Evolutionary conservation across 2,888 invertebrate genomes (phyloP).

Genomic region (Chesias legatella): DNA sequence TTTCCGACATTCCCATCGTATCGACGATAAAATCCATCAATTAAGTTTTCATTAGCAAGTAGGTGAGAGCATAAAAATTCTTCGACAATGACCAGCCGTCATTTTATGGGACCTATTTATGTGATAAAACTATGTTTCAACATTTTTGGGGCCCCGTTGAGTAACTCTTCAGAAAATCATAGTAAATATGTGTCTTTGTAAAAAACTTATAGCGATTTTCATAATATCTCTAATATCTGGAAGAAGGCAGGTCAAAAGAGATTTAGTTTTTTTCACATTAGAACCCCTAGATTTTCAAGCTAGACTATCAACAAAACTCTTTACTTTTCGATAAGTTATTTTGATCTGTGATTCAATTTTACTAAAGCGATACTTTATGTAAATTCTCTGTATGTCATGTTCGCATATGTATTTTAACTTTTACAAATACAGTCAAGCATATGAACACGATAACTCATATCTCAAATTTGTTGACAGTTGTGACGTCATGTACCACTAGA

Average conservation of each 20-base stretch:
- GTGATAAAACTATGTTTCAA: slow-evolving; percentile 39
- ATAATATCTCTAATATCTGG: too few species aligned
- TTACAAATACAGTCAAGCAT: not conserved
- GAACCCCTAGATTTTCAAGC: too few species aligned
- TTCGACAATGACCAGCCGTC: slow-evolving; percentile 44
- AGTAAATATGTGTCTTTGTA: slow-evolving; percentile 38
- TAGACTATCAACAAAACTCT: too few species aligned
- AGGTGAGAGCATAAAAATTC: slow-evolving; percentile 41
- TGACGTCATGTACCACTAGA: too few species aligned
- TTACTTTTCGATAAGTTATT: too few species aligned
- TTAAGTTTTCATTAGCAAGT: slow-evolving; percentile 29
- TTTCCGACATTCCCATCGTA: slow-evolving; percentile 19
- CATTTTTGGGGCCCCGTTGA: slow-evolving; percentile 64
- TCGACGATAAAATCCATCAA: slow-evolving; percentile 14
- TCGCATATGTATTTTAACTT: too few species aligned
- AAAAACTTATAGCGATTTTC: slow-evolving; percentile 40
- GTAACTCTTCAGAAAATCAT: slow-evolving; percentile 62
- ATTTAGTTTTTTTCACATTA: too few species aligned
- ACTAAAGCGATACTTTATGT: too few species aligned
- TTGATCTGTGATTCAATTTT: too few species aligned
- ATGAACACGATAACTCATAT: not conserved
- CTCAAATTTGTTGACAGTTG: too few species aligned
- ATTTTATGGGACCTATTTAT: slow-evolving; percentile 46
- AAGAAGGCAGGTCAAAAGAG: too few species aligned
- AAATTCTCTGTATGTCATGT: too few species aligned